These are phyloP conservation scores for Psilanteris sp. DNA, from an alignment of 1,140 invertebrate species.

Conservation along the genomic window DNA sequence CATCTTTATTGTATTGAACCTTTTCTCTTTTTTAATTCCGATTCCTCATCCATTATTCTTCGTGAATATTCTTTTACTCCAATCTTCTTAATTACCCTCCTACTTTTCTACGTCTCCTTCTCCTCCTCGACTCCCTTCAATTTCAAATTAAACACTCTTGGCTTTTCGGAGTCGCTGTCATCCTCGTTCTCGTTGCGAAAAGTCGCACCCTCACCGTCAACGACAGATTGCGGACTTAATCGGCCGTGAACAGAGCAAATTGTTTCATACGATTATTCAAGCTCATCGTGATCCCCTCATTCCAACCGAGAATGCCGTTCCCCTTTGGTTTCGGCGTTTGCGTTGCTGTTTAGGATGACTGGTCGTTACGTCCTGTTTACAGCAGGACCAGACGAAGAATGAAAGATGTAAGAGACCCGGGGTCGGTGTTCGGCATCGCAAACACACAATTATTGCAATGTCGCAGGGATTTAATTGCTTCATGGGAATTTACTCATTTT, in stretches of 20 bases:
- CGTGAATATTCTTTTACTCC: too few species aligned
- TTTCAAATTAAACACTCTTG: too few species aligned
- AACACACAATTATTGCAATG: conserved; percentile 9
- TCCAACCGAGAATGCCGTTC: conserved; percentile 26
- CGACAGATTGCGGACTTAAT: conserved; percentile 76
- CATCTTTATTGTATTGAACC: too few species aligned
- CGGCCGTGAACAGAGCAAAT: conserved; percentile 78
- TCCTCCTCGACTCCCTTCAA: too few species aligned
- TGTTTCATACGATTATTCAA: conserved; percentile 74
- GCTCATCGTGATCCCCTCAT: conserved; percentile 64
- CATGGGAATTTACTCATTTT: conserved; percentile 72
- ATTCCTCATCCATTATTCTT: too few species aligned
- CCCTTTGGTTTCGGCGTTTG: conserved; percentile 30
- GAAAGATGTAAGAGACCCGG: conserved; percentile 22
- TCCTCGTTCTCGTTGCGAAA: conserved; percentile 13
- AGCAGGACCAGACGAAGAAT: conserved; percentile 1
- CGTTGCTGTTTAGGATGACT: conserved; percentile 40
- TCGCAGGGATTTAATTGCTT: conserved; percentile 68
- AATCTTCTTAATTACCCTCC: too few species aligned
- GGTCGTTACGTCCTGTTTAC: conserved; percentile 22
- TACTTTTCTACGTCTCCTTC: too few species aligned
- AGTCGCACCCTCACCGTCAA: conserved; percentile 47
- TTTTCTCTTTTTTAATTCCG: too few species aligned
- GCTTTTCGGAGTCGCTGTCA: conserved; percentile 1
- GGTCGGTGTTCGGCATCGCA: conserved; percentile 23